A percentile compares a stretch with the other conserved stretches of the same genome.
Evolutionary conservation across 2,797 vertebrate genomes (phyloP).

Genomic region (Pseudomugil gertrudae): DNA sequence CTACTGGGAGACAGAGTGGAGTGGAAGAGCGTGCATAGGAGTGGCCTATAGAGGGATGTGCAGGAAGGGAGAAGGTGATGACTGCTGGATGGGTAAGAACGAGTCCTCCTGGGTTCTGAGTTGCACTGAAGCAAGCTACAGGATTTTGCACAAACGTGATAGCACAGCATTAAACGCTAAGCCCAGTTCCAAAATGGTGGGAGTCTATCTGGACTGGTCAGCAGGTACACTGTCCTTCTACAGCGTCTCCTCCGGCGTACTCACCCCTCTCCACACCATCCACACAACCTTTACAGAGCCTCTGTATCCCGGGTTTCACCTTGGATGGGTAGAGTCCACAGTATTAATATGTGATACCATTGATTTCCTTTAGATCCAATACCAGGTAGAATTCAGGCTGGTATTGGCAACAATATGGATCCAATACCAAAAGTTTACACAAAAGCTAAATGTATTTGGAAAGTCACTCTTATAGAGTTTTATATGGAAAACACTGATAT

Average conservation of each 20-base stretch:
- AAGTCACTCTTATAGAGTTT: too few relatives aligned
- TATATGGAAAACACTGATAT: too few relatives aligned
- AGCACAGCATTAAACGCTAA: background rate
- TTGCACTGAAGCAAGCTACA: constrained; percentile 52
- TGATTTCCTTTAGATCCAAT: too few relatives aligned
- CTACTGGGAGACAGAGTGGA: constrained; percentile 73
- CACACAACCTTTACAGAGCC: constrained; percentile 61
- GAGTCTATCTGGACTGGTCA: constrained; percentile 67
- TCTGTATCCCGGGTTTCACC: constrained; percentile 61
- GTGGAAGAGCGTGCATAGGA: constrained; percentile 54
- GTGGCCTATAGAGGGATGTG: constrained; percentile 61
- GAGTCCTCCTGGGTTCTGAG: constrained; percentile 67
- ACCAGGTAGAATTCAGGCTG: too few relatives aligned
- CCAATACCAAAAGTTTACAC: too few relatives aligned
- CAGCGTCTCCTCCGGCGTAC: constrained; percentile 19
- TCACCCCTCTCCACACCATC: constrained; percentile 62
- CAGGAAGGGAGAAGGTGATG: constrained; percentile 63
- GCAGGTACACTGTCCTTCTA: constrained; percentile 63
- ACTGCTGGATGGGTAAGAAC: constrained; percentile 67
- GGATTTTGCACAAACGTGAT: constrained; percentile 20
- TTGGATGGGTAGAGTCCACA: constrained; percentile 61
- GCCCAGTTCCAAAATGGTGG: constrained; percentile 47
- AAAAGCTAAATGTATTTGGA: too few relatives aligned
- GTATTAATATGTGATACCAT: background rate
- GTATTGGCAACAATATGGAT: too few relatives aligned